Evolutionary conservation across 2,888 invertebrate genomes (phyloP).

Genomic region (Venusia cambrica): DNA sequence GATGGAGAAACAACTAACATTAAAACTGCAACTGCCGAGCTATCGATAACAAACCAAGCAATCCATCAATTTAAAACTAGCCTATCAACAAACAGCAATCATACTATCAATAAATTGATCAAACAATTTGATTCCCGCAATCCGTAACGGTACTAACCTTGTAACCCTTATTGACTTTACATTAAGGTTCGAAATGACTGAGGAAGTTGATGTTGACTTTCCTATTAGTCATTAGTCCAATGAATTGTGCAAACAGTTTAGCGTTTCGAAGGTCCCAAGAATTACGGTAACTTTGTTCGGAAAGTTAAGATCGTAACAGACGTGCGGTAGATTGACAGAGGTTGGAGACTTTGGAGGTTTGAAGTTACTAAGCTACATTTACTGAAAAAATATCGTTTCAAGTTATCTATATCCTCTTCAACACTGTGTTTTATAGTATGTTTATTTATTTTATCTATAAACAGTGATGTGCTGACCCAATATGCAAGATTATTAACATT

Average conservation of each 20-base stretch:
- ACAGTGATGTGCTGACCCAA: too few relatives aligned
- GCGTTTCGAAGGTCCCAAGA: constrained; percentile 27
- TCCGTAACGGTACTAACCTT: constrained; percentile 16
- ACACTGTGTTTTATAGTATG: too few relatives aligned
- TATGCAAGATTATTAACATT: too few relatives aligned
- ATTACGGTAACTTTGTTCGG: constrained; percentile 20
- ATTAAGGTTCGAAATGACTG: constrained; percentile 9
- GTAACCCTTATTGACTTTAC: constrained; percentile 6
- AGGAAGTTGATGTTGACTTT: constrained; percentile 7
- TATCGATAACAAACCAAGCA: constrained; percentile 12
- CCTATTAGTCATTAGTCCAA: constrained; percentile 27
- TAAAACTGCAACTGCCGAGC: background rate
- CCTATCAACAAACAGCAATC: constrained; percentile 17
- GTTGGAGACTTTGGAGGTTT: too few relatives aligned
- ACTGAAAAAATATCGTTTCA: too few relatives aligned
- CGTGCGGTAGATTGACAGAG: constrained; percentile 22
- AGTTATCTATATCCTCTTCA: too few relatives aligned
- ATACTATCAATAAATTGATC: constrained; percentile 29
- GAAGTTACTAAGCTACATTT: too few relatives aligned
- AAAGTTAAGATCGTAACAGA: constrained; percentile 21
- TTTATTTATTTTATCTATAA: too few relatives aligned
- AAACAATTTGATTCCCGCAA: constrained; percentile 29
- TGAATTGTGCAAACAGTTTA: constrained; percentile 30
- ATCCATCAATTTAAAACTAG: constrained; percentile 17
- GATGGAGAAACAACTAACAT: background rate